Conservation (phyloP, 2,797 vertebrate species). For the Euphonia xanthogaster region DNA sequence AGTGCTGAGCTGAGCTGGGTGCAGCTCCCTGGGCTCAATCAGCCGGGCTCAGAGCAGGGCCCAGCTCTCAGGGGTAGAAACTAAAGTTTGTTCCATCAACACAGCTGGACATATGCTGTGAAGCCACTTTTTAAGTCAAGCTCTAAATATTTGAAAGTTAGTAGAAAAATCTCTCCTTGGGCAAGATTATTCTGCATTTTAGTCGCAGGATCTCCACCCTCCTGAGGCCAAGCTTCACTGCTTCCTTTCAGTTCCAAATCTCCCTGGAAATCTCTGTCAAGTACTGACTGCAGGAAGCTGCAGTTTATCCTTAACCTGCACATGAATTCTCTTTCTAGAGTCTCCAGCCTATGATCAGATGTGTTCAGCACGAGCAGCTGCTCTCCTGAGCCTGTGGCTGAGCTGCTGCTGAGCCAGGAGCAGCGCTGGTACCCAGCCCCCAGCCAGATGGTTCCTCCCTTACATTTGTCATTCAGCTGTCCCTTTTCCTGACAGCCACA, state of each 20-base stretch:
- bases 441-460: neutral
- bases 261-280: neutral
- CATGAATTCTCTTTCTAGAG: accelerated
- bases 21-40: neutral
- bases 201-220: neutral
- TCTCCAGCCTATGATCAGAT: accelerated
- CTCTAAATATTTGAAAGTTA: neutral
- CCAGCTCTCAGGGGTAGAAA: neutral
- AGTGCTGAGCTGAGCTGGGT: neutral
- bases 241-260: neutral
- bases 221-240: neutral
- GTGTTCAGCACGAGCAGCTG: accelerated
- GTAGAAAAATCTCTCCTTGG: neutral
- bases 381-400: neutral
- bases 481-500: neutral
- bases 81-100: neutral
- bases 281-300: neutral
- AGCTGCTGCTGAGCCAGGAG: neutral
- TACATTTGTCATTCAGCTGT: neutral
- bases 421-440: accelerated
- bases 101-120: neutral
- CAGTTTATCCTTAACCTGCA: neutral
- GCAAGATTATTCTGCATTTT: neutral
- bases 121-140: neutral
- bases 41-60: neutral